A percentile compares a stretch with the other conserved stretches of the same genome.
These are phyloP conservation scores for Lepeophtheirus nordmannii DNA, from an alignment of 2,888 invertebrate species.

Conservation along the genomic window DNA sequence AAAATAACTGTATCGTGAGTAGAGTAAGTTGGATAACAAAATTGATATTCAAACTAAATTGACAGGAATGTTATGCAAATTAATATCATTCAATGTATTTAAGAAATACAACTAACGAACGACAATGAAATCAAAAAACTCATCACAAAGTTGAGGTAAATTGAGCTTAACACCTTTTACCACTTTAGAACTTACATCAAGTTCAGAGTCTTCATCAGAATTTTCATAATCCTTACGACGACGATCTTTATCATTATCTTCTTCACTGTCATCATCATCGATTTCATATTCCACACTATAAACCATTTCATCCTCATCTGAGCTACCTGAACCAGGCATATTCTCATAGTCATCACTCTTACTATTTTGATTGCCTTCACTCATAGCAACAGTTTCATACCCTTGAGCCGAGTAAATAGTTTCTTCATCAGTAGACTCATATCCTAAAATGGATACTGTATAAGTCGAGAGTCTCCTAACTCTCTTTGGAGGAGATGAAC, in stretches of 20 bases:
- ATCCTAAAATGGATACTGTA: neutral
- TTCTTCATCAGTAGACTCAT: neutral
- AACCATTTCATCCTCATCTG: neutral
- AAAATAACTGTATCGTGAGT: too few species aligned
- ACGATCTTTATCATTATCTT: too few species aligned
- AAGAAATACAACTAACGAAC: too few species aligned
- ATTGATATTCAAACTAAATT: too few species aligned
- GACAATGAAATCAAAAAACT: too few species aligned
- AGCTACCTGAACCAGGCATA: neutral
- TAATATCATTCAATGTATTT: too few species aligned
- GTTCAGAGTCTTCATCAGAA: neutral
- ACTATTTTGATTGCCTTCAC: neutral
- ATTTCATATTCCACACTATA: neutral
- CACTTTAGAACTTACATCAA: neutral
- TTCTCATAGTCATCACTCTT: too few species aligned
- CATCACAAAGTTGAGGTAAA: too few species aligned
- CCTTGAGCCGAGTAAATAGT: constrained; percentile 18
- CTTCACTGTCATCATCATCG: neutral
- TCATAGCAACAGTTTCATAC: constrained; percentile 10
- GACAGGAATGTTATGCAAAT: too few species aligned
- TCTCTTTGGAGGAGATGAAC: neutral
- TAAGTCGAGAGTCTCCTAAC: neutral
- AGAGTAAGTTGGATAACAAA: too few species aligned
- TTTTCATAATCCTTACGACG: neutral
- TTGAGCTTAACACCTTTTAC: too few species aligned